Evolutionary conservation across 2,888 invertebrate genomes (phyloP), one percentile per base, ranked within the genome.

Genomic region (Microchrysa polita): DNA sequence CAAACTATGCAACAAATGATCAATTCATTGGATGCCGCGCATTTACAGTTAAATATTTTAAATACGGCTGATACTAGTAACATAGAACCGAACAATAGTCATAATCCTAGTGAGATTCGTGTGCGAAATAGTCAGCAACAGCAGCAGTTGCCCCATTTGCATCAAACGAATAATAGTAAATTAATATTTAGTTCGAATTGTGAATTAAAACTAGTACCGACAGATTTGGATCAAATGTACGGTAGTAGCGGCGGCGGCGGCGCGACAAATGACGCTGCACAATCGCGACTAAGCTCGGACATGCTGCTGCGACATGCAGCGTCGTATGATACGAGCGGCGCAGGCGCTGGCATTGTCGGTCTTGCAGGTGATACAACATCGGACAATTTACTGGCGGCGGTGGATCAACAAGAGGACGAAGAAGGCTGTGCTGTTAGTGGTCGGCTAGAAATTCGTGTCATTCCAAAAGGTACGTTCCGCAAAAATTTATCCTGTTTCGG

Each of bases 381-480:
- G 5, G 65, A 44, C 7, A 20, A 22, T 12, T 18, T 69, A 22
- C 23, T 18, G 7, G 44, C 27, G 20, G 42, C 10, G 18, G n/a
- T n/a, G n/a, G 74, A 74, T 74, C 77, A 27, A 76, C 77, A 53
- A 10, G 27, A 34, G 27, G 79, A 71, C n/a, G 85, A 86, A 69
- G 87, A 87, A 74, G 86, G 87, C 74, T 87, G 87, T 78, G 87
- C 91, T 0, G 91, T 94, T 20, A 93, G 93, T 74, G 93, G 93
- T 59, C 89, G 93, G 61, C 87, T 95, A 67, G 94, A 95, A 86
- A 95, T 95, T 72, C 88, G 94, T 69, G 93, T 95, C 72, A 87
- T 91, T 67, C 88, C 90, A 57, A 85, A 88, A 79, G 84, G 73
- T 81, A 78, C 67, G 23, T 48, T n/a, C n/a, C n/a, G n/a, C n/a